Evolutionary conservation across 2,113 vertebrate genomes (phyloP), one percentile per base, ranked within the genome.

Genomic region (Brevimyrus niger): DNA sequence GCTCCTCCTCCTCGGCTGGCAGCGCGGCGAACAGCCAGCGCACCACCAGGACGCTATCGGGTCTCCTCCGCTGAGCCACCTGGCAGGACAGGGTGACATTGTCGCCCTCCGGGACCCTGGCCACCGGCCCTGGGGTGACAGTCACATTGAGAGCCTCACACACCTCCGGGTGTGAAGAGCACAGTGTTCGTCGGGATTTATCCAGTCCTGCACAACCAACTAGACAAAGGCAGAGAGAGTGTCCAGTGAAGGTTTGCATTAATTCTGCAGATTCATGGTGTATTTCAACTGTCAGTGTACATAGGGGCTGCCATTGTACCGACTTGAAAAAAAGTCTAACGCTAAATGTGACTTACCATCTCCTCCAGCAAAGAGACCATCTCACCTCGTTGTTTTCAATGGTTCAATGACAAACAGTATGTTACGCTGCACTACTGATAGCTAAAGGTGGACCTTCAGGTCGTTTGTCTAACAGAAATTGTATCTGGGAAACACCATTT

Each of bases 141-240:
- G 97, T 98, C 90, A 98, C 98, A 48, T 99, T 99, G 93, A 99
- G 95, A 91, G 97, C 95, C 50, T 92, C 92, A 89, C 96, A 97
- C 61, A 96, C 38, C 91, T 96, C 98, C 98, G 95, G 8, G 91
- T 91, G 93, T 35, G 21, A 89, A 92, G 91, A 84, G 19, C 21
- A 89, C 38, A 87, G 31, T 38, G 58, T 53, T 31, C 35, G 48
- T 42, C 35, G 35, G 51, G 88, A 83, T 19, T 89, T 83, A 58
- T 89, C 47, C 38, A 44, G 10, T 11, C 51, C 50, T 58, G 50
- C 51, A 61, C 35, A 44, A 31, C 88, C 11, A 87, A 53, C 85
- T 87, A 35, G 47, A 38, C 27, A 87, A 50, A 86, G n/a, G 19
- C 42, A 84, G 82, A 47, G 23, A n/a, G 3, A 84, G 42, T 44